A percentile compares a stretch with the other conserved stretches of the same genome.
phyloP scores from a whole-genome alignment of 1,140 invertebrate genomes.

The Paraescarpia echinospica region DNA sequence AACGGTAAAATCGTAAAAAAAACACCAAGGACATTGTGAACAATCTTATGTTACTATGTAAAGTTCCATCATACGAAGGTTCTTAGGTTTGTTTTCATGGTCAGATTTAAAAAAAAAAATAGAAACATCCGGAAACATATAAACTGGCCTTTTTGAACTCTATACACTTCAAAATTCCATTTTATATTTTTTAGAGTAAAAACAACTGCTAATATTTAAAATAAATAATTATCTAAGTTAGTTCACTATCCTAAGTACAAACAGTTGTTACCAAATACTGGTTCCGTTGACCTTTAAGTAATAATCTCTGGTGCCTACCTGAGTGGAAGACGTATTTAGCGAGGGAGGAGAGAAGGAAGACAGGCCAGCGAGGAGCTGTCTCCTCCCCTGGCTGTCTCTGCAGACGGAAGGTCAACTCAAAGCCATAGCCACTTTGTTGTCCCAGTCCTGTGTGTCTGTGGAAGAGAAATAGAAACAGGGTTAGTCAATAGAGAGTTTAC shows the following conservation, averaged over 20 bases:
- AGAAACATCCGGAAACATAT: no score
- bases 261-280: no score
- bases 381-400: background rate
- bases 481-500: background rate
- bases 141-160: no score
- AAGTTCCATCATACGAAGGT: no score
- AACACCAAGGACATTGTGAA: no score
- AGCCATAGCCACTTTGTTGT: background rate
- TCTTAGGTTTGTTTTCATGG: background rate
- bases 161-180: no score
- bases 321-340: slow-evolving; percentile 13
- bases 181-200: no score
- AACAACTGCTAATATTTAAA: no score
- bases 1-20: no score
- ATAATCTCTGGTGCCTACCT: background rate
- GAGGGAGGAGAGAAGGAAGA: background rate
- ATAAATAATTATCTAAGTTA: no score
- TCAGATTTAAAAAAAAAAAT: background rate
- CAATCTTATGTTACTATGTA: no score
- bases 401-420: slow-evolving; percentile 20
- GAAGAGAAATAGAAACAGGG: background rate
- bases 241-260: no score
- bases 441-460: background rate
- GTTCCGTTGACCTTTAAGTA: background rate
- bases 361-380: slow-evolving; percentile 4